These are phyloP conservation scores for Xestia xanthographa DNA, from an alignment of 2,888 invertebrate species.

Conservation along the genomic window DNA sequence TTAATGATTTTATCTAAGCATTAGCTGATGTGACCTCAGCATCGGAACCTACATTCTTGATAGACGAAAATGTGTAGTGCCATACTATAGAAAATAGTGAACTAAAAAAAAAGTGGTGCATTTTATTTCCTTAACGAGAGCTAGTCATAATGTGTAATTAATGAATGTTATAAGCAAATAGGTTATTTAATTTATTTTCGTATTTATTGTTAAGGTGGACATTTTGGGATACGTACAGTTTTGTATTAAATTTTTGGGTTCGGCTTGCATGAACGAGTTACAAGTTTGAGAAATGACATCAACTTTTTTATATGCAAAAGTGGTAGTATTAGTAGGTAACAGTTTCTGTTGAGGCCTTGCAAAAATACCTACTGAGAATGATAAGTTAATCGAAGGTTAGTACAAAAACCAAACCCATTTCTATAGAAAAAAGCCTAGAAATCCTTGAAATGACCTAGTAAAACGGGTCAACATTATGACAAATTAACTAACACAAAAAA, in stretches of 20 bases:
- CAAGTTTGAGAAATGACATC: constrained; percentile 41
- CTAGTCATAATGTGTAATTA: constrained; percentile 85
- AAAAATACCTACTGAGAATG: background rate
- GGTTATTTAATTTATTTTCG: constrained; percentile 76
- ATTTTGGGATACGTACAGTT: constrained; percentile 44
- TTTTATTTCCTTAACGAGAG: constrained; percentile 82
- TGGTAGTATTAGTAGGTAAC: background rate
- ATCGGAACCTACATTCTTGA: constrained; percentile 61
- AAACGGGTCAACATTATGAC: background rate
- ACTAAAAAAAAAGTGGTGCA: constrained; percentile 82
- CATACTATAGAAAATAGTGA: constrained; percentile 76
- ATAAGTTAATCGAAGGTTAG: background rate
- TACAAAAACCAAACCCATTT: background rate
- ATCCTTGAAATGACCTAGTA: background rate
- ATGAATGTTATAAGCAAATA: constrained; percentile 71
- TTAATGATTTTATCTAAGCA: constrained; percentile 75
- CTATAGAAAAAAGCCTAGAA: background rate
- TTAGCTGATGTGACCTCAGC: constrained; percentile 61
- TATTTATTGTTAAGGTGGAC: constrained; percentile 60
- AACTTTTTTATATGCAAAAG: constrained; percentile 27
- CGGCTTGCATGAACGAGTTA: constrained; percentile 10
- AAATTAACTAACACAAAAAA: background rate
- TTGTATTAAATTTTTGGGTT: constrained; percentile 37
- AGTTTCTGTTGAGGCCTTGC: background rate
- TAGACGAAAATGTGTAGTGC: constrained; percentile 76